Evolutionary conservation across 1,140 invertebrate genomes (phyloP), one percentile per base, ranked within the genome.

Genomic region (Centruroides sculpturatus): DNA sequence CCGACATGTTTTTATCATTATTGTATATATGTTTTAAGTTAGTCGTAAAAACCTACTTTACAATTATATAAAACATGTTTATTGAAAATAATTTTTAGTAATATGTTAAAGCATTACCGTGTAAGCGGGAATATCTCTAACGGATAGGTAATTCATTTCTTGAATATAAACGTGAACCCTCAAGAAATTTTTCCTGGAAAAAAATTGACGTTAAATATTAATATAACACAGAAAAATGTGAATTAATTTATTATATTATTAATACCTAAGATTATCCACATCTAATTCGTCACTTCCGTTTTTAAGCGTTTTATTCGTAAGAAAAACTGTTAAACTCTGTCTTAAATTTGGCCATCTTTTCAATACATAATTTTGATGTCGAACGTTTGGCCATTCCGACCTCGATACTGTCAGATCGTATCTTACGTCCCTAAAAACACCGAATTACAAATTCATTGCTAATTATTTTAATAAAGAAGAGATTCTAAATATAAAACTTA

Each of bases 121-220:
- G 56, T 64, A 64, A 47, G 62, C 62, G 13, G 62, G 62, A 4
- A 61, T 59, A 49, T 66, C 65, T 54, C 58, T 64, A 9, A 66
- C 62, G 0, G 59, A 64, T 5, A 66, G 46, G 50, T 64, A 66
- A 53, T 66, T 66, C 65, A 64, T 66, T 50, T 66, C 65, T 47
- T 66, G 65, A 50, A 66, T 59, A 47, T 64, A 66, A 35, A 66
- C 57, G 50, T 66, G 65, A 4, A 66, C 65, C 23, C 65, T 49
- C 13, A 66, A 35, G 48, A 64, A 66, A 54, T 66, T 66, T n/a
- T 47, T 47, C 36, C 65, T 59, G 46, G 61, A 61, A 60, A 46
- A 57, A 3, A 51, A 51, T 10, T n/a, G 12, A 11, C 50, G 12
- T 5, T 5, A 51, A 4, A 13, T 41, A 41, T 41, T 41, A 41